These are phyloP conservation scores for Caenorhabditis sinica DNA, from an alignment of 2,888 invertebrate species.

Conservation along the genomic window DNA sequence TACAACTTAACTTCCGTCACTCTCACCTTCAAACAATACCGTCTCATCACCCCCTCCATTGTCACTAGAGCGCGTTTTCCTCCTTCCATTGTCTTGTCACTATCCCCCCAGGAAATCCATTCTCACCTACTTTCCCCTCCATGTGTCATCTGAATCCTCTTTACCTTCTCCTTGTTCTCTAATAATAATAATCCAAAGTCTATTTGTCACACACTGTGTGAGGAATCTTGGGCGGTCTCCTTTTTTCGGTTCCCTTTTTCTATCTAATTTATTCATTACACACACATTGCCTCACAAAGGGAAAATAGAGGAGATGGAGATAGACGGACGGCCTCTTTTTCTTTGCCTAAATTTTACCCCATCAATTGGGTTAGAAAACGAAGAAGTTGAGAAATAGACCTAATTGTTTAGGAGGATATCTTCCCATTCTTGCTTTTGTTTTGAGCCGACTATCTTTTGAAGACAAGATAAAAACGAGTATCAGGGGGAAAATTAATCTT, in stretches of 20 bases:
- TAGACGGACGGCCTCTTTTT: conserved; percentile 3
- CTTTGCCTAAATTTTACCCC: conserved; percentile 38
- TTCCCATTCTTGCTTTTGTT: not conserved
- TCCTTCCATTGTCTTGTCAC: not conserved
- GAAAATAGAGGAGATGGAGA: conserved; percentile 2
- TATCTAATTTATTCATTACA: conserved; percentile 66
- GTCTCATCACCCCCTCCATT: not conserved
- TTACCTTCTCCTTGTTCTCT: not conserved
- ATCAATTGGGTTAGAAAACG: conserved; percentile 17
- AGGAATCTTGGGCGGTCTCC: conserved; percentile 1
- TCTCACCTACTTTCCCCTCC: conserved; percentile 39
- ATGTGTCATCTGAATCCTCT: not conserved
- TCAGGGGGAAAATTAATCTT: no score
- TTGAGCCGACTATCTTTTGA: not conserved
- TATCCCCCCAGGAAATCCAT: conserved; percentile 1
- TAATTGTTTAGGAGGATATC: not conserved
- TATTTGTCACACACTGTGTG: not conserved
- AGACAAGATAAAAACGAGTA: no score
- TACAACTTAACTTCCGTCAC: no score
- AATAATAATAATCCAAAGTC: conserved; percentile 36
- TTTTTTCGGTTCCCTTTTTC: conserved; percentile 16
- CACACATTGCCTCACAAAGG: conserved; percentile 46
- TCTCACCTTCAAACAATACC: no score
- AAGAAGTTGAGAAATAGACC: not conserved
- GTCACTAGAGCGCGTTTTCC: not conserved